A percentile compares a stretch with the other conserved stretches of the same genome.
phyloP scores from a whole-genome alignment of 2,113 vertebrate genomes.

The Notiomystis cincta region DNA sequence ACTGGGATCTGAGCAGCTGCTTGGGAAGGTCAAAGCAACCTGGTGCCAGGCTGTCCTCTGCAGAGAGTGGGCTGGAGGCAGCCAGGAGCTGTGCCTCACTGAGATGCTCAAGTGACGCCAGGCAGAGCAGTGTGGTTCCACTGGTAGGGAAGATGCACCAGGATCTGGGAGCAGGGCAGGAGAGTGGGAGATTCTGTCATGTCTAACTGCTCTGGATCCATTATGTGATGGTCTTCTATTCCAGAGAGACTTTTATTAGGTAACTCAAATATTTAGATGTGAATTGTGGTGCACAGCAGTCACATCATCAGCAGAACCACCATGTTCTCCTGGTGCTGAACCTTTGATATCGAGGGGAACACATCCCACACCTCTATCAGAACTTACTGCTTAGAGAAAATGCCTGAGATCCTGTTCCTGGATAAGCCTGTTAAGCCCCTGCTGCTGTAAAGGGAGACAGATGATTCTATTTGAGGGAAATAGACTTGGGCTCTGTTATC shows the following conservation, averaged over 20 bases:
- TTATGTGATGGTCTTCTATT: background rate
- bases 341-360: background rate
- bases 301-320: background rate
- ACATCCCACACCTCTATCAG: background rate
- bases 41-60: background rate
- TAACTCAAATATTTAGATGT: rapidly evolving
- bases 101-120: background rate
- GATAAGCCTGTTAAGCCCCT: background rate
- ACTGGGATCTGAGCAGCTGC: rapidly evolving
- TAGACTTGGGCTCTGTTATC: background rate
- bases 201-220: rapidly evolving
- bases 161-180: background rate
- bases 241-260: background rate
- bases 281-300: rapidly evolving
- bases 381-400: background rate
- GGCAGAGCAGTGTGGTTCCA: rapidly evolving
- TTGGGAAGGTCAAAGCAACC: background rate
- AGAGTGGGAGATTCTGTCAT: background rate
- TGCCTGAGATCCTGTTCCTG: background rate
- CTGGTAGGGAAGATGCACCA: rapidly evolving
- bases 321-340: background rate
- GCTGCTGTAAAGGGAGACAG: background rate
- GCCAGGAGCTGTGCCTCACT: background rate
- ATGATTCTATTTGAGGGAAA: rapidly evolving
- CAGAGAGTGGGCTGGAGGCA: background rate